Evolutionary conservation across 2,113 vertebrate species (phyloP), one percentile per base, ranked within the genome.

Genomic region (Paramormyrops kingsleyae): DNA sequence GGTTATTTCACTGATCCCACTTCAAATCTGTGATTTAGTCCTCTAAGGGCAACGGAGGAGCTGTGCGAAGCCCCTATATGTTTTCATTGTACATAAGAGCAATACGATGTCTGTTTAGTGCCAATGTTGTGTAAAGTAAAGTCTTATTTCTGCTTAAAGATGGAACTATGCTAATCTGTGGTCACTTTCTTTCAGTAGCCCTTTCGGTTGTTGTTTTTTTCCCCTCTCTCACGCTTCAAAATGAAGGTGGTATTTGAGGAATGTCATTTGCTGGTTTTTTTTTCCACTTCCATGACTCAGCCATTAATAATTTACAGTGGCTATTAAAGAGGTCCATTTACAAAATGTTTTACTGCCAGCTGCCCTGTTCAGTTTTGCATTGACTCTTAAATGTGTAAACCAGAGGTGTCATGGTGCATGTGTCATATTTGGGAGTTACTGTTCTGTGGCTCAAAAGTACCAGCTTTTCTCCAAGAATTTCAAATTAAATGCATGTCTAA

Each of bases 71-170:
- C 31, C 62, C 49, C 74, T 87, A 47, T 87, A 66, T 89, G 89
- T 90, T 90, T 90, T 89, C 84, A 90, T 90, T 91, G 91, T 91
- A 91, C 87, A 91, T 91, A 91, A 90, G 84, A 89, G 91, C 92
- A 94, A 92, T 95, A 94, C 92, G 92, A 93, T 88, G 91, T 91
- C 89, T 83, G 93, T 89, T 93, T 92, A 94, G 93, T 95, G 94
- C 94, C 92, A 95, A 91, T 92, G 87, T 94, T 92, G 92, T 91
- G n/a, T 92, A 87, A 90, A 92, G 90, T 90, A 91, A 91, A 93
- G 94, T 87, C 59, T 93, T 94, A 92, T 91, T 93, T 93, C 93
- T 90, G 88, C 85, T 94, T 91, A 49, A n/a, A 74, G 87, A 91
- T 62, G 93, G 91, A 94, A 94, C 93, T 90, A 90, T 93, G 91